Evolutionary conservation across 2,888 invertebrate genomes (phyloP).

Genomic region (Lasioglossum malachurum): DNA sequence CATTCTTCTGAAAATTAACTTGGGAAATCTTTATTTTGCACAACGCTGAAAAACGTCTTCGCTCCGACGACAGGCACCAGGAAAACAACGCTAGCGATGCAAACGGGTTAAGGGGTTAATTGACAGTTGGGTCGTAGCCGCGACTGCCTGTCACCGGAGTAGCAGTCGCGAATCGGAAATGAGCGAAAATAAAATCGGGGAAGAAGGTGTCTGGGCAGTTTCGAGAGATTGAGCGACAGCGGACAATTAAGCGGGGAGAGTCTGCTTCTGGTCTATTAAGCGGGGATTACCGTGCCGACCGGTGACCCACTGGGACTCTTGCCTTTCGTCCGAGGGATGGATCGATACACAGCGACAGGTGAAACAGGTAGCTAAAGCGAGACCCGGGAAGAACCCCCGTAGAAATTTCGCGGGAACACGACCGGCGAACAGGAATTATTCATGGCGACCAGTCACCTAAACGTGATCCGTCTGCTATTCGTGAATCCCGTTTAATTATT

Average conservation of each 20-base stretch:
- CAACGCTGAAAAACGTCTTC: background rate
- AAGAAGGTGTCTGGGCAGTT: background rate
- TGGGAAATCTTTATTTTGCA: background rate
- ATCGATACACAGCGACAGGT: constrained; percentile 7
- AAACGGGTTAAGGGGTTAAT: background rate
- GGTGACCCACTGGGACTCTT: background rate
- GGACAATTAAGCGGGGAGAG: background rate
- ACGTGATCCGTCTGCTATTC: constrained; percentile 38
- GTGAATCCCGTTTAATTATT: constrained; percentile 45
- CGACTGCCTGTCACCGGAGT: background rate
- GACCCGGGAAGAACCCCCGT: background rate
- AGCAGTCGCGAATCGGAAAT: background rate
- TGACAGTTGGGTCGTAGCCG: background rate
- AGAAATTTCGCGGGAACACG: constrained; percentile 14
- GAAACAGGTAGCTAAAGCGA: background rate
- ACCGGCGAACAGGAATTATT: constrained; percentile 40
- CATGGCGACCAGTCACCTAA: constrained; percentile 39
- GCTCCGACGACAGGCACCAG: background rate
- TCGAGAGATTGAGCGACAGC: background rate
- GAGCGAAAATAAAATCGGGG: background rate
- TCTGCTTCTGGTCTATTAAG: background rate
- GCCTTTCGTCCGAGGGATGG: background rate
- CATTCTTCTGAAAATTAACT: background rate
- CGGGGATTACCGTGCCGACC: background rate
- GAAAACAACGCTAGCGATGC: background rate